Evolutionary conservation across 2,888 invertebrate species (phyloP), one percentile per base, ranked within the genome.

Genomic region (Drosophila neonasuta): DNA sequence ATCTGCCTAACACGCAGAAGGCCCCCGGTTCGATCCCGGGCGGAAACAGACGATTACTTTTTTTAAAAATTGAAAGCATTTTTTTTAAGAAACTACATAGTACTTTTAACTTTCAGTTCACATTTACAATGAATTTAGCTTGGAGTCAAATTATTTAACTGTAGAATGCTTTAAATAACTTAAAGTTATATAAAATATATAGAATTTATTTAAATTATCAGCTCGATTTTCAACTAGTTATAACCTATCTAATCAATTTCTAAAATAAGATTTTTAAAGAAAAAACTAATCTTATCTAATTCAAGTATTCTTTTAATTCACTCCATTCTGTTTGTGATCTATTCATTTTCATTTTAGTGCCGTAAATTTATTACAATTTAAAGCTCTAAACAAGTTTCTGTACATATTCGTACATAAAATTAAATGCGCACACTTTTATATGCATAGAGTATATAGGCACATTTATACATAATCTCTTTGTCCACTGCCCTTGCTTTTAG

Each of bases 1-100:
- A n/a, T n/a, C n/a, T n/a, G n/a, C n/a, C n/a, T n/a, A n/a, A n/a
- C n/a, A n/a, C n/a, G n/a, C n/a, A n/a, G 90, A 91, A 91, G 91
- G 91, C 90, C 91, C 91, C 91, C 91, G 91, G 91, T 91, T 91
- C 91, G 91, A 91, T 90, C 91, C 91, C 91, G 90, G 90, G 91
- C 91, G 80, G 80, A 80, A 80, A 80, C 80, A 80, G 58, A 20
- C 36, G 6, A 2, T 1, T 0, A 2, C 24, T 65, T 66, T 80
- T 60, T 20, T 30, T 32, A 17, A 17, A 17, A 17, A 20, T 3
- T 20, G 3, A 20, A 24, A 5, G 24, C 15, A 41, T 41, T 41
- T 3, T 13, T 17, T 6, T 30, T 6, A 24, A 24, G 5, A 24
- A 6, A 24, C 24, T 15, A 9, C 9, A 6, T 7, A 30, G 30